phyloP scores from a whole-genome alignment of 2,888 invertebrate genomes.

The Drosophila ustulata region DNA sequence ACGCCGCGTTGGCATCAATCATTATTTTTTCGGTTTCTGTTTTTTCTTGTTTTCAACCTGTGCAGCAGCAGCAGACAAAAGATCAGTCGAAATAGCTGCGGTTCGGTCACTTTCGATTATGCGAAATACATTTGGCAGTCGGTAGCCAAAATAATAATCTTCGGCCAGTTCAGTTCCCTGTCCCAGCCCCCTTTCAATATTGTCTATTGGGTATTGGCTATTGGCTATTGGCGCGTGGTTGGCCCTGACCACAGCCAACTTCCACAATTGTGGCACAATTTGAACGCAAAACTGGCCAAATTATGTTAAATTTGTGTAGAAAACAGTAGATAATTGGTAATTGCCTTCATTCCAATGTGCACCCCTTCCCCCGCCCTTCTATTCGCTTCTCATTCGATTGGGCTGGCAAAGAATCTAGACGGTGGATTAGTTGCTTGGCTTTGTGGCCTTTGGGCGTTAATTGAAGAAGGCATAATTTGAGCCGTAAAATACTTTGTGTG shows the following conservation, averaged over 20 bases:
- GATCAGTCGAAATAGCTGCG: conserved; percentile 72
- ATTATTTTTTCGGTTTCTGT: conserved; percentile 42
- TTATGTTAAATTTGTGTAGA: conserved; percentile 82
- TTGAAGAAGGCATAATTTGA: conserved; percentile 76
- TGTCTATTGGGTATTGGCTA: not conserved
- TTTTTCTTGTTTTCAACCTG: conserved; percentile 58
- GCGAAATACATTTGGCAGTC: conserved; percentile 76
- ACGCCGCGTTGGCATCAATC: conserved; percentile 76
- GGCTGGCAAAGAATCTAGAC: not conserved
- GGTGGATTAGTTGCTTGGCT: conserved; percentile 46
- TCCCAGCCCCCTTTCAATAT: not conserved
- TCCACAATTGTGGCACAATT: conserved; percentile 79
- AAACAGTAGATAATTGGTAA: conserved; percentile 83
- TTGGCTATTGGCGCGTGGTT: conserved; percentile 52
- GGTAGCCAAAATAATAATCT: conserved; percentile 79
- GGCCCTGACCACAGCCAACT: conserved; percentile 81
- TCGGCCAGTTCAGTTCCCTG: conserved; percentile 36
- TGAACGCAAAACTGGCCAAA: conserved; percentile 81
- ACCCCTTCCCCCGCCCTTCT: not conserved
- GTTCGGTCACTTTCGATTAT: conserved; percentile 80
- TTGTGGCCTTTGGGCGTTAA: conserved; percentile 70
- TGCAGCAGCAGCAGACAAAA: conserved; percentile 60
- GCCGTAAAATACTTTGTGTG: conserved; percentile 32
- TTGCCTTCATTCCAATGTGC: conserved; percentile 63
- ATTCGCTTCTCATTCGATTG: not conserved